phyloP scores from a whole-genome alignment of 2,797 vertebrate species.

The Notolepis coatsorum region DNA sequence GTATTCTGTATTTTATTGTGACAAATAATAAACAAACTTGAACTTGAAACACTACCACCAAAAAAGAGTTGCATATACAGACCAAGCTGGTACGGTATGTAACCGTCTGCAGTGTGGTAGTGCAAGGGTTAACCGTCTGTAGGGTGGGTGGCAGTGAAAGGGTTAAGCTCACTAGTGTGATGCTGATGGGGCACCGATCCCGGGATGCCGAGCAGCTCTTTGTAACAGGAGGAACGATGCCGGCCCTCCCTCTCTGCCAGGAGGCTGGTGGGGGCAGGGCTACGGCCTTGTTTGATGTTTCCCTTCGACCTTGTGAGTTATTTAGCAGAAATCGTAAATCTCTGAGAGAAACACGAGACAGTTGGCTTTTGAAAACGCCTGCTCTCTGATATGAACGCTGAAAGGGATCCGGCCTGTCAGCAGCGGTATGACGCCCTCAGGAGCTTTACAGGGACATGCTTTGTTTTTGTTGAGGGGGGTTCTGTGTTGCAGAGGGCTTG shows the following conservation, averaged over 20 bases:
- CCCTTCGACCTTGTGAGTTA: conserved; percentile 56
- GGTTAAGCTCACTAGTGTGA: too few relatives aligned
- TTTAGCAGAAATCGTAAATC: conserved; percentile 56
- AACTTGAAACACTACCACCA: too few relatives aligned
- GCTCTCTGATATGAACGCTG: conserved; percentile 50
- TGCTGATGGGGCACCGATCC: too few relatives aligned
- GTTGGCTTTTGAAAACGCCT: conserved; percentile 49
- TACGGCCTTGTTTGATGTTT: conserved; percentile 52
- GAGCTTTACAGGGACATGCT: background rate
- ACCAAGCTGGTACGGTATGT: too few relatives aligned
- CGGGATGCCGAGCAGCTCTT: conserved; percentile 28
- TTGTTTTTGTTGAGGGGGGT: conserved; percentile 9
- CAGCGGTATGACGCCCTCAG: conserved; percentile 1
- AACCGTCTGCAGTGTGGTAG: too few relatives aligned
- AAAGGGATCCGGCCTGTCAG: conserved; percentile 44
- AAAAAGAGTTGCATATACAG: too few relatives aligned
- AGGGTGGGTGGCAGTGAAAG: too few relatives aligned
- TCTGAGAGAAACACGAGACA: conserved; percentile 58
- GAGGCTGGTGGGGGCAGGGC: conserved; percentile 40
- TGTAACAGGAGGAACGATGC: conserved; percentile 35
- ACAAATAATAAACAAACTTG: too few relatives aligned
- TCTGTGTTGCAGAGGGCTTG: too few relatives aligned
- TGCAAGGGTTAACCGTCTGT: too few relatives aligned
- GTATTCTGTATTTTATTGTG: too few relatives aligned
- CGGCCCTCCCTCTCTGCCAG: conserved; percentile 33